Percentiles rank a stretch among this genome's conserved stretches.
Conservation (phyloP, 2,888 invertebrate species). For the Bimastos eiseni region DNA sequence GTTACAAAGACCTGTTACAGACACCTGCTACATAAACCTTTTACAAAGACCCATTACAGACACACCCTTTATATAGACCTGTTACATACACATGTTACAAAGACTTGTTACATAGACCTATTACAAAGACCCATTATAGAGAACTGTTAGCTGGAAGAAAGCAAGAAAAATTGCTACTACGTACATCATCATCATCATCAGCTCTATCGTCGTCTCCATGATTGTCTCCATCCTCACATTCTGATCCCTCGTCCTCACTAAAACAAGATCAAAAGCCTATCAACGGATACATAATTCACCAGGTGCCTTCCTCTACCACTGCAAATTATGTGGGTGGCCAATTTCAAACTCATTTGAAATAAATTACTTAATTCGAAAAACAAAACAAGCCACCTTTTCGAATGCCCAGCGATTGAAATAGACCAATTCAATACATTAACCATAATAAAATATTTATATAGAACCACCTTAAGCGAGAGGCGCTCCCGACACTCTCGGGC, state of each 20-base stretch:
- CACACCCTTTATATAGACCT: too few relatives aligned
- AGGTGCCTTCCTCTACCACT: background rate
- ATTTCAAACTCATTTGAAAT: background rate
- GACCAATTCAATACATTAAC: background rate
- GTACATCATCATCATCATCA: constrained; percentile 24
- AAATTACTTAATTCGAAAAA: background rate
- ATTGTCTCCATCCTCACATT: background rate
- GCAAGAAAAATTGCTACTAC: background rate
- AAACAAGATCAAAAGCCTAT: background rate
- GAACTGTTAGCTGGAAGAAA: background rate
- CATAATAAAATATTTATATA: too few relatives aligned
- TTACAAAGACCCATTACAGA: too few relatives aligned
- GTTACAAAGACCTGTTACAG: too few relatives aligned
- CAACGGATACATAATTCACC: background rate
- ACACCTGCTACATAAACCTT: too few relatives aligned
- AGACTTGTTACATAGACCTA: too few relatives aligned
- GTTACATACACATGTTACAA: too few relatives aligned
- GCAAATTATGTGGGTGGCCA: background rate
- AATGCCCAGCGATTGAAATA: background rate
- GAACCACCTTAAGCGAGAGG: too few relatives aligned
- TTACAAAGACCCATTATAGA: too few relatives aligned
- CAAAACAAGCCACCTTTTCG: background rate
- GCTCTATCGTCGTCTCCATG: constrained; percentile 20
- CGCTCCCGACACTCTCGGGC: too few relatives aligned
- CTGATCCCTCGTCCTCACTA: constrained; percentile 27